phyloP scores from a whole-genome alignment of 2,888 invertebrate genomes.

The Corythucha ciliata region DNA sequence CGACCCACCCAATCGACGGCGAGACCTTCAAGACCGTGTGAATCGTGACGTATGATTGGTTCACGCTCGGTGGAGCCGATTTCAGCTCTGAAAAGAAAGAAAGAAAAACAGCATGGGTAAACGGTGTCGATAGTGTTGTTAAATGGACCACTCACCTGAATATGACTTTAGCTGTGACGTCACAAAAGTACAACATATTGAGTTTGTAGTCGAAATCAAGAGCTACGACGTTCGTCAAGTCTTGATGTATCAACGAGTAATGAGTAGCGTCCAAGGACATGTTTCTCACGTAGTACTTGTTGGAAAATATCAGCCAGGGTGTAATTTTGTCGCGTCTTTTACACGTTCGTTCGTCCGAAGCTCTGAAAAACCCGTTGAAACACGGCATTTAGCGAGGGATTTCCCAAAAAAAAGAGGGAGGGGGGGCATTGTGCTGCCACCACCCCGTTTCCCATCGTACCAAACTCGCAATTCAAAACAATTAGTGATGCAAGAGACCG shows the following conservation, averaged over 20 bases:
- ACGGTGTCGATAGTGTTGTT: not conserved
- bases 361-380: slow-evolving; percentile 25
- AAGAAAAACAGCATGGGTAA: not conserved
- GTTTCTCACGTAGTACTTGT: slow-evolving; percentile 94
- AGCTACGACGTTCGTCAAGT: slow-evolving; percentile 92
- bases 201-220: slow-evolving; percentile 83
- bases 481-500: too few relatives aligned
- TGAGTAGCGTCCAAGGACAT: slow-evolving; percentile 80
- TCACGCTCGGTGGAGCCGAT: slow-evolving; percentile 55
- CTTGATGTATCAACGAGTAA: slow-evolving; percentile 84
- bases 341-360: slow-evolving; percentile 74
- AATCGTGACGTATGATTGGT: slow-evolving; percentile 82
- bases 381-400: not conserved
- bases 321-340: slow-evolving; percentile 71
- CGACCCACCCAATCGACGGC: slow-evolving; percentile 93
- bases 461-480: too few relatives aligned
- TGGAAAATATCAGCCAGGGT: slow-evolving; percentile 89
- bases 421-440: too few relatives aligned
- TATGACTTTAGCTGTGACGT: slow-evolving; percentile 91
- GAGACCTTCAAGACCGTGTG: slow-evolving; percentile 93
- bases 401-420: too few relatives aligned
- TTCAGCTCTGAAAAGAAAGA: slow-evolving; percentile 29
- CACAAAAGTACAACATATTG: slow-evolving; percentile 86
- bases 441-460: too few relatives aligned
- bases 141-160: slow-evolving; percentile 49